A percentile compares a stretch with the other conserved stretches of the same genome.
These are phyloP conservation scores for Leptosomus discolor DNA, from an alignment of 2,113 vertebrate genomes.

Conservation along the genomic window DNA sequence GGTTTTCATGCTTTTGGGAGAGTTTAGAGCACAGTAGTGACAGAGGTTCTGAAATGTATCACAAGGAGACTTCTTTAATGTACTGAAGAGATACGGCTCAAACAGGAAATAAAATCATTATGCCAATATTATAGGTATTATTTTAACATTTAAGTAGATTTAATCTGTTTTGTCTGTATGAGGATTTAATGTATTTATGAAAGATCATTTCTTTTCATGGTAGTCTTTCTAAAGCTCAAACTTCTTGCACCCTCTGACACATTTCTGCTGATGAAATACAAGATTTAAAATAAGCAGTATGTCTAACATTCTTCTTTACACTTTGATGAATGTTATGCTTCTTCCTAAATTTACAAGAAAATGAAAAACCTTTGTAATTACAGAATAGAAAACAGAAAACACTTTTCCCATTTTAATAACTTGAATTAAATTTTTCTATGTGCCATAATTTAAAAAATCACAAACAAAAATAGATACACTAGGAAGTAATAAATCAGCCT, in stretches of 20 bases:
- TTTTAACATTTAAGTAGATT: background rate
- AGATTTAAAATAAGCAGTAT: background rate
- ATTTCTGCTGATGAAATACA: background rate
- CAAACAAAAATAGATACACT: background rate
- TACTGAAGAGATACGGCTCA: background rate
- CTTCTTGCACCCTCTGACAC: background rate
- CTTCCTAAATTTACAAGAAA: background rate
- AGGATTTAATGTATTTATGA: background rate
- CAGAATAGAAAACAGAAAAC: background rate
- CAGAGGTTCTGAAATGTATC: background rate
- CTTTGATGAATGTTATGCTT: background rate
- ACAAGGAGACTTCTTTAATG: background rate
- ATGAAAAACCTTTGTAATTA: background rate
- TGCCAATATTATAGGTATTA: background rate
- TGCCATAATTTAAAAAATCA: background rate
- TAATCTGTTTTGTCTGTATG: background rate
- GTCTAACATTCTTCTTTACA: background rate
- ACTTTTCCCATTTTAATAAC: conserved; percentile 30
- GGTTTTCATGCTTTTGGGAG: background rate
- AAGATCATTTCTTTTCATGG: background rate
- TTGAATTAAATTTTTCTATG: conserved; percentile 15
- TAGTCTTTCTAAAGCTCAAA: background rate
- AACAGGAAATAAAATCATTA: background rate
- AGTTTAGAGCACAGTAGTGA: background rate
- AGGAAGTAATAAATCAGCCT: conserved; percentile 42